Evolutionary conservation across 2,888 invertebrate species (phyloP), one percentile per base, ranked within the genome.

Genomic region (Sepiola atlantica): DNA sequence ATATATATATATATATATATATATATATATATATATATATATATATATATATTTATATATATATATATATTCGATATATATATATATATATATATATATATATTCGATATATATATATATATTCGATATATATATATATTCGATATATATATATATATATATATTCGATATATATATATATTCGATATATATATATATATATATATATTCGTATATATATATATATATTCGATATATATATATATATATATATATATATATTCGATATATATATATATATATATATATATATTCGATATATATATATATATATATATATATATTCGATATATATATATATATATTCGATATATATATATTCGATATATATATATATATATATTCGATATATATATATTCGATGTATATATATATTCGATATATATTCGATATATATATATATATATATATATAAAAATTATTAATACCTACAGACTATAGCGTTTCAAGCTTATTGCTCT

Each of bases 1-100:
- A 35, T 91, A 91, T 91, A 91, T 91, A 91, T 91, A 91, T 91
- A 91, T 91, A 35, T 91, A n/a, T 91, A 91, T 91, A 91, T 91
- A 24, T 91, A n/a, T n/a, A 14, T 91, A 91, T 91, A 91, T 91
- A 24, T 91, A 91, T 91, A 91, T 91, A 91, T 91, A 91, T 91
- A 91, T 91, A 91, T 91, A 91, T 91, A 91, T 35, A 91, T 91
- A 91, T 90, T 16, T 90, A 91, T 91, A 91, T 91, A 91, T 91
- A 91, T 91, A 91, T 91, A n/a, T 91, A 91, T 32, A 16, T 14
- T 3, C 20, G 4, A 91, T 91, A 91, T 91, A 35, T 91, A 91
- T 91, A 91, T 91, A 91, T 91, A 91, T 91, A n/a, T 91, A 91
- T 91, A 20, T 35, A 20, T 91, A 1, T 32, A 91, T 12, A 32